These are phyloP conservation scores for Lasioglossum malachurum DNA, from an alignment of 2,888 invertebrate species.

Conservation along the genomic window DNA sequence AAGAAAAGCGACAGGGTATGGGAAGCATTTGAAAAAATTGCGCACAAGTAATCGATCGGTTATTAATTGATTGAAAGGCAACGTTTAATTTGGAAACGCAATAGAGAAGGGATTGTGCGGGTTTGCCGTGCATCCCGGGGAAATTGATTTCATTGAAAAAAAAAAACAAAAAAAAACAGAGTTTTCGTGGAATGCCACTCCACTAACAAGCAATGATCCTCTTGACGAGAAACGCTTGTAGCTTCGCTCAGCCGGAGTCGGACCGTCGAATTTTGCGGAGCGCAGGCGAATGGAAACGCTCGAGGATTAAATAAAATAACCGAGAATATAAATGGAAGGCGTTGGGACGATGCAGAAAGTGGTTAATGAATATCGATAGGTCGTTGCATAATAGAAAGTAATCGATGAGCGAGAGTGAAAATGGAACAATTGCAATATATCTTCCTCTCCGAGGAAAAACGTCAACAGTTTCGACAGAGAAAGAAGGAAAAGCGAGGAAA, in stretches of 20 bases:
- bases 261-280: not conserved
- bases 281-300: too few relatives aligned
- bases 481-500: not conserved
- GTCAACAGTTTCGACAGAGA: not conserved
- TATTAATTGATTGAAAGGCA: not conserved
- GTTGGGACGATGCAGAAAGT: too few relatives aligned
- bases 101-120: not conserved
- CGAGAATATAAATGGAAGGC: not conserved
- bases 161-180: slow-evolving; percentile 12
- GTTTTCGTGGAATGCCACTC: slow-evolving; percentile 11
- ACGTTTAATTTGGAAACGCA: not conserved
- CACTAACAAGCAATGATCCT: slow-evolving; percentile 7
- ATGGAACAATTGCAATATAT: not conserved
- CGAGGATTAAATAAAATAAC: slow-evolving; percentile 11
- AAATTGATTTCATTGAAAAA: slow-evolving; percentile 12
- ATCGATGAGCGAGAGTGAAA: not conserved
- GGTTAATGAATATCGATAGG: not conserved
- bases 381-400: not conserved
- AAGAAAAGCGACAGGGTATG: too few relatives aligned
- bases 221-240: not conserved
- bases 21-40: not conserved
- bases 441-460: not conserved
- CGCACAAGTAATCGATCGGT: not conserved
- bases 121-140: not conserved
- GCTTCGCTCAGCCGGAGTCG: not conserved